Evolutionary conservation across 2,113 vertebrate genomes (phyloP).

Genomic region (Rhodinocichla rosea): DNA sequence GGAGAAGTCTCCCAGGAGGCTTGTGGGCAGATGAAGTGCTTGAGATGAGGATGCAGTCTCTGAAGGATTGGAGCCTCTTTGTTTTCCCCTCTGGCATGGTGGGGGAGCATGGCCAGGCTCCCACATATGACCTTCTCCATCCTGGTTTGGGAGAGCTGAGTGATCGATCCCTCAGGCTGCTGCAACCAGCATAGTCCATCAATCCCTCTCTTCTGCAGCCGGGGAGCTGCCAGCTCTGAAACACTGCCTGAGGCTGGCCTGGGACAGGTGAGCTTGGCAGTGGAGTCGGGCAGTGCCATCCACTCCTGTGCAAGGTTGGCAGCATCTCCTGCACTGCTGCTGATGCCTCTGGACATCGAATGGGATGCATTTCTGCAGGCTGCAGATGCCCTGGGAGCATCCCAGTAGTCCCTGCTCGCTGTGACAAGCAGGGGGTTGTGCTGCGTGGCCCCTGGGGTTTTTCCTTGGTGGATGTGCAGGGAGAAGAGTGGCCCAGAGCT

Average conservation of each 20-base stretch:
- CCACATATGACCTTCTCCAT: rapidly evolving
- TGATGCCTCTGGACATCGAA: no score
- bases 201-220: not conserved
- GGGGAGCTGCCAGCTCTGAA: not conserved
- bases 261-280: not conserved
- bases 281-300: rapidly evolving
- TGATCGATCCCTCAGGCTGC: rapidly evolving
- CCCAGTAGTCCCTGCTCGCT: rapidly evolving
- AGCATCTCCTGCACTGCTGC: not conserved
- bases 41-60: not conserved
- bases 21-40: not conserved
- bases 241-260: rapidly evolving
- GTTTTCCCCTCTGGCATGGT: rapidly evolving
- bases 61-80: not conserved
- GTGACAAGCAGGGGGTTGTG: rapidly evolving
- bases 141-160: rapidly evolving
- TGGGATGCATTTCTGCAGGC: rapidly evolving
- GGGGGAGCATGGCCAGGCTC: not conserved
- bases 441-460: rapidly evolving
- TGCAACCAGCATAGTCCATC: not conserved
- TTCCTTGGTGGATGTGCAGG: not conserved
- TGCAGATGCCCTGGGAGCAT: not conserved
- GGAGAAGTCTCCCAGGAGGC: not conserved
- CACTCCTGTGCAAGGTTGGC: not conserved
- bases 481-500: not conserved